Base-by-base conservation (phyloP, 2,797 vertebrate genomes). In the Salarias fasciatus region DNA sequence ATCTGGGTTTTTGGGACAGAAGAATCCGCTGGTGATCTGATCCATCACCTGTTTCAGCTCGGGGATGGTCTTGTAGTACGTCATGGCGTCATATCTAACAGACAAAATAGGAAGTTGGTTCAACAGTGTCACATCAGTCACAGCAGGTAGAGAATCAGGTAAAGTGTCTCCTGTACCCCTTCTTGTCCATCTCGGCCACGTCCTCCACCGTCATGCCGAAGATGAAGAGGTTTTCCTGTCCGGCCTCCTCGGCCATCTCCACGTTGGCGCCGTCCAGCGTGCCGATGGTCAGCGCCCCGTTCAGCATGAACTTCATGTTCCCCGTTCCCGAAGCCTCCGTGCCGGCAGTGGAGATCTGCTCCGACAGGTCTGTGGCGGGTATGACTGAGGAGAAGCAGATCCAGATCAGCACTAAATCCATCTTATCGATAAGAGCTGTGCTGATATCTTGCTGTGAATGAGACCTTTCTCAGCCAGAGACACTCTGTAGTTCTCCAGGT, bases 251-350 rank as follows among this genome's bases (percentile, higher is more conserved):
- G 0, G 96, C 97, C 97, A 99, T 99, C 81, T 99, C 97, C 71
- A 99, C 97, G 0, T 97, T 99, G 86, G 97, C 97, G 1, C 97
- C 97, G 4, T 99, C 97, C 97, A 99, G 96, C 64, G 97, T 99
- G 70, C 97, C 97, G 0, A 99, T 98, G 83, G 97, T 99, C 77
- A 98, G 92, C 0, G 97, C 96, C 0, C 97, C 96, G 0, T 99
- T 99, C 82, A 99, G 86, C 97, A 99, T 99, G 91, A 99, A 99
- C 75, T 99, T 99, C 97, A 99, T 99, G 86, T 98, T 99, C 4
- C 97, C 97, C 0, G 97, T 99, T 3, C 97, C 97, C 0, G 97
- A 99, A 0, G 97, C 97, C 69, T 98, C 97, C 0, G 97, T 98
- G 62, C 97, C 97, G 0, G 97, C 97, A 0, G 97, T 99, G 85